phyloP scores from a whole-genome alignment of 2,888 invertebrate genomes.

The Galeruca laticollis region DNA sequence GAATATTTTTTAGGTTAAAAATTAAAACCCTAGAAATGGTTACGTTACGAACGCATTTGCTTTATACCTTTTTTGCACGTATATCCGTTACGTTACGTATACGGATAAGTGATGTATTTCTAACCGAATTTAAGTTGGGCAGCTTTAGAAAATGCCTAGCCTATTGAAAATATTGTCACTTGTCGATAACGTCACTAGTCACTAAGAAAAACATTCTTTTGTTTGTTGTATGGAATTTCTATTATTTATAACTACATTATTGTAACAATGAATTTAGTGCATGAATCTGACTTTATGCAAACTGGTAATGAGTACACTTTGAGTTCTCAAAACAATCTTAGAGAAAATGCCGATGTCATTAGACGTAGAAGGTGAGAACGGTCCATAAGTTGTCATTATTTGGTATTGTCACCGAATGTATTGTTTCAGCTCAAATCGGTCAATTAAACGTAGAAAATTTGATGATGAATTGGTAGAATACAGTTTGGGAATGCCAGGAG shows the following conservation, averaged over 20 bases:
- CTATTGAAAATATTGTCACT: not conserved
- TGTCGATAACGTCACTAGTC: not conserved
- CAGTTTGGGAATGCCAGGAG: slow-evolving; percentile 77
- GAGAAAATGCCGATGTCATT: slow-evolving; percentile 61
- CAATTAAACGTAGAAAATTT: slow-evolving; percentile 94
- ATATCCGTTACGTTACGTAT: too few species aligned
- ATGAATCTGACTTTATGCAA: slow-evolving; percentile 57
- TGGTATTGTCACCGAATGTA: slow-evolving; percentile 34
- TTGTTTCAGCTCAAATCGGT: slow-evolving; percentile 83
- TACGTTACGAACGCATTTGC: too few species aligned
- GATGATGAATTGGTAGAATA: slow-evolving; percentile 98
- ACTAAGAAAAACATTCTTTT: slow-evolving; percentile 1
- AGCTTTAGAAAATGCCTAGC: not conserved
- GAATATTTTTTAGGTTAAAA: too few species aligned
- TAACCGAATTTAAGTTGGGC: not conserved
- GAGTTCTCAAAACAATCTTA: slow-evolving; percentile 51
- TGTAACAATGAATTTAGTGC: slow-evolving; percentile 51
- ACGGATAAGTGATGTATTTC: too few species aligned
- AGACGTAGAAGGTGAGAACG: slow-evolving; percentile 60
- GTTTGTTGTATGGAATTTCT: slow-evolving; percentile 19
- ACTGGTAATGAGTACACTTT: slow-evolving; percentile 52
- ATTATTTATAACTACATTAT: slow-evolving; percentile 5
- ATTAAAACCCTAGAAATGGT: too few species aligned
- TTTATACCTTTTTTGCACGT: too few species aligned
- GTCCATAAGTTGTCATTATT: not conserved